Evolutionary conservation across 2,113 vertebrate species (phyloP), one percentile per base, ranked within the genome.

Genomic region (Chitala chitala): DNA sequence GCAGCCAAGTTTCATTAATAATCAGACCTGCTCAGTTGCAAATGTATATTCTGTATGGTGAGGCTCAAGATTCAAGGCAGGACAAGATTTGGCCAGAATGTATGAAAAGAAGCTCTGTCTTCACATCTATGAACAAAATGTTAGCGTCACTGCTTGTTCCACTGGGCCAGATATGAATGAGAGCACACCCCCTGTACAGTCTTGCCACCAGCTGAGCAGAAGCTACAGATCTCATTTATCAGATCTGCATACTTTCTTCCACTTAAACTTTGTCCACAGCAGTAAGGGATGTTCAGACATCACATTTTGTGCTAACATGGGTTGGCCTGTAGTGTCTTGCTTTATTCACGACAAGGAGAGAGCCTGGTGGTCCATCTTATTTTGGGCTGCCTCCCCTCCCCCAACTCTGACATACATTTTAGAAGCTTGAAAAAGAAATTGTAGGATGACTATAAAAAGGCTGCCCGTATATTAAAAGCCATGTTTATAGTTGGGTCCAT

Each of bases 371-470:
- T 13, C 69, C 80, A 73, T 78, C 72, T n/a, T n/a, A 74, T 75
- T 75, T 46, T 68, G 46, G 69, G 69, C 76, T 54, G 78, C 79
- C 80, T 81, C 74, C 64, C 77, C 70, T 22, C n/a, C n/a, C n/a
- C n/a, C n/a, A n/a, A n/a, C 72, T 77, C 72, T 50, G 63, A 38
- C 73, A 71, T 69, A 73, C 56, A 69, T 26, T 69, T 29, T 76
- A 56, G 29, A 74, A 73, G 42, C 53, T 26, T 70, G 17, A 9
- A 65, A 77, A 75, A 9, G 38, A 69, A 68, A 69, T 59, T 69
- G 31, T 59, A 46, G 12, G n/a, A 72, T 68, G 26, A 38, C 54
- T 58, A 50, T 40, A 56, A n/a, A n/a, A 66, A 72, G 40, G 61
- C 42, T 64, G 53, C 69, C 75, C 73, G 70, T 59, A 76, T 65